Base-by-base conservation (phyloP, 2,797 vertebrate species). In the Thamnophis elegans region DNA sequence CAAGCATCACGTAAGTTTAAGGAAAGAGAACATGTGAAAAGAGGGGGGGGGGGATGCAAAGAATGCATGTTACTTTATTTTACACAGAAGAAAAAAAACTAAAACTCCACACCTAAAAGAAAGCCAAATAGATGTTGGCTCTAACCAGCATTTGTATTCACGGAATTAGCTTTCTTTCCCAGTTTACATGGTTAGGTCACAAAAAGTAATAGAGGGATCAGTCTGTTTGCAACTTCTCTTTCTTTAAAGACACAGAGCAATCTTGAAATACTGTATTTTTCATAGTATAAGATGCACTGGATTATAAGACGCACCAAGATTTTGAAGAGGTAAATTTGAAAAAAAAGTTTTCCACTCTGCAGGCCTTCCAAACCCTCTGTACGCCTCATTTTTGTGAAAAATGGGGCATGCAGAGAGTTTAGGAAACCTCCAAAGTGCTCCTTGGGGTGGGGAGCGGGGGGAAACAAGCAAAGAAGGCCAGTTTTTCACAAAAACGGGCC, bases 1-100 rank as follows among this genome's bases (percentile, higher is more conserved):
- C 55, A 94, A 94, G n/a, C 59, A 92, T 22, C 92, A 93, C 88
- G 18, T 2, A 78, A 22, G 20, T 91, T 32, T 85, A 92, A 85
- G 88, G 25, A 95, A 94, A 89, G 11, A 12, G 9, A 94, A 88
- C 18, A 59, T 54, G 85, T 55, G 95, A 91, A 92, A 62, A 58
- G 85, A 2, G 5, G 90, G 58, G 42, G 42, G 42, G 42, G 42
- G 42, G 42, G 4, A 1, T 9, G 56, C 16, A 26, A 62, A 94
- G 62, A 95, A 85, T 26, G 32, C 36, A 89, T 1, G n/a, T 20
- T 20, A 65, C 47, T 16, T 53, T 51, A 5, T 36, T 22, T 3
- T 8, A 73, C 14, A 16, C 16, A 20, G n/a, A 32, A 68, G 32
- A 10, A 36, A 36, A 36, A 85, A n/a, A 42, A 36, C 16, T 28